These are phyloP conservation scores for Climacteris rufus DNA, from an alignment of 2,113 vertebrate genomes.

Conservation along the genomic window DNA sequence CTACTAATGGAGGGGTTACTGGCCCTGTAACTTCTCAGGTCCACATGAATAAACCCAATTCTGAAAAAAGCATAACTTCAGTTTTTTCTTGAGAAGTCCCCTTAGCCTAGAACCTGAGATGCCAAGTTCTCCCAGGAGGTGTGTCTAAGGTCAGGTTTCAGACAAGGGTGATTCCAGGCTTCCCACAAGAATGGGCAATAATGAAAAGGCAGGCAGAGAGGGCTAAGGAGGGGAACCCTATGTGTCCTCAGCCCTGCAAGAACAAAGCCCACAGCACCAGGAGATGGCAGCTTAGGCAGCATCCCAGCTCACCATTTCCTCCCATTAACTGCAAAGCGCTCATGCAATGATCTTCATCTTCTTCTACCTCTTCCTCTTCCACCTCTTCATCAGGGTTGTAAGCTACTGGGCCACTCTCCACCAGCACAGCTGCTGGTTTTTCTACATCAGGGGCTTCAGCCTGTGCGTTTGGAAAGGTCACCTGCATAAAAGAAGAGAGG, in stretches of 20 bases:
- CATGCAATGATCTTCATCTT: constrained; percentile 88
- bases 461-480: constrained; percentile 3
- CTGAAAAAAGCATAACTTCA: background rate
- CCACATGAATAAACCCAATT: background rate
- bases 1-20: background rate
- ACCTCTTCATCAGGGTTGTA: constrained; percentile 80
- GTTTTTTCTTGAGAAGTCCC: background rate
- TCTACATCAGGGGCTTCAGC: background rate
- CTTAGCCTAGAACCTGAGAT: background rate
- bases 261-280: background rate
- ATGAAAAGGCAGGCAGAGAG: background rate
- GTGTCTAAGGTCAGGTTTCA: background rate
- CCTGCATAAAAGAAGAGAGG: constrained; percentile 26
- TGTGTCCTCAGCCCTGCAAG: background rate
- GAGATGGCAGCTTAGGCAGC: background rate
- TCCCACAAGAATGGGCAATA: background rate
- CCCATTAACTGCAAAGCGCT: constrained; percentile 91
- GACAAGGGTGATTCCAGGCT: background rate
- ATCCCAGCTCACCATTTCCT: constrained; percentile 73
- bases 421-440: constrained; percentile 67
- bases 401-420: constrained; percentile 88
- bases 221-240: background rate
- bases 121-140: background rate
- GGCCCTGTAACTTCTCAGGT: background rate
- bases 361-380: constrained; percentile 86